Base-by-base conservation (phyloP, 2,888 invertebrate genomes). In the Pyrgus malvae region DNA sequence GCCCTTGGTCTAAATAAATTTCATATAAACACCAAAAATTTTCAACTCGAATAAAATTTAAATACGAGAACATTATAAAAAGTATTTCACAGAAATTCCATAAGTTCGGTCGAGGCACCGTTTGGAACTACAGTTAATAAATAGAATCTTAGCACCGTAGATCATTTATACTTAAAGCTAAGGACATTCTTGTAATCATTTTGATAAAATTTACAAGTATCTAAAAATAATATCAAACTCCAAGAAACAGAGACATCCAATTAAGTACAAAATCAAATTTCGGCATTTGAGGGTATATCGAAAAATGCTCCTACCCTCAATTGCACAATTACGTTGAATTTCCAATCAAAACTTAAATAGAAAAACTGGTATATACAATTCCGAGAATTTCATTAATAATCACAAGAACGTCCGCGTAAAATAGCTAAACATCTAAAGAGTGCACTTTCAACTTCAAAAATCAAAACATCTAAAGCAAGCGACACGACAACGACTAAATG, bases 391-490 rank as follows among this genome's bases (percentile, higher is more conserved):
- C n/a, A n/a, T n/a, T n/a, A n/a, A n/a, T n/a, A n/a, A n/a, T n/a
- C n/a, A n/a, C 31, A 33, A 33, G 31, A 38, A 11, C n/a, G 38
- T 38, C 38, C 19, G 11, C 5, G 17, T 1, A 21, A 38, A 38
- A 17, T 7, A 19, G 7, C 4, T 14, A 19, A 35, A 58, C 56
- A 56, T 33, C 40, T 49, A 51, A 60, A 54, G 37, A 58, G 51
- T 51, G n/a, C n/a, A n/a, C n/a, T n/a, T n/a, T n/a, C n/a, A n/a
- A n/a, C n/a, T n/a, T n/a, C n/a, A n/a, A n/a, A n/a, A n/a, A n/a
- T n/a, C n/a, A n/a, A n/a, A n/a, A n/a, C n/a, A n/a, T n/a, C n/a
- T 57, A 61, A 44, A 59, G 35, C 44, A 59, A 57, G 60, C 60
- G 54, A 65, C 50, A 38, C 66, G 66, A 48, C 48, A 37, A 54